These are phyloP conservation scores for Mugil cephalus DNA, from an alignment of 2,113 vertebrate genomes.

Conservation along the genomic window DNA sequence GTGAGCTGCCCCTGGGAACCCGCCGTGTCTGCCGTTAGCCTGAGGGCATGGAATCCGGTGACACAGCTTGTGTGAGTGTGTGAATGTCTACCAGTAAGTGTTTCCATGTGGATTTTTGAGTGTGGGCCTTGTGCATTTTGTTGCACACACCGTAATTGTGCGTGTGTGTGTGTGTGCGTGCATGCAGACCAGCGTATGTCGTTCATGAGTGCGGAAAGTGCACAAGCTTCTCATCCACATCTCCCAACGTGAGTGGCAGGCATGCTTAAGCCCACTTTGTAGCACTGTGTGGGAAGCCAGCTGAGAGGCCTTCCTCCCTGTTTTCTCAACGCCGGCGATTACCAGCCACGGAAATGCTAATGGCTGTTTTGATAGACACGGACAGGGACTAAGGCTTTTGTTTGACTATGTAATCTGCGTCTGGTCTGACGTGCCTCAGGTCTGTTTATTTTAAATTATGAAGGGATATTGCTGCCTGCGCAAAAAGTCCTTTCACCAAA, in stretches of 20 bases:
- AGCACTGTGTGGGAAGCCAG: conserved; percentile 70
- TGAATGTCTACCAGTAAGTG: conserved; percentile 41
- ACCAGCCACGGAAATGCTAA: conserved; percentile 81
- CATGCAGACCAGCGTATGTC: conserved; percentile 18
- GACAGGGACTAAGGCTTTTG: conserved; percentile 67
- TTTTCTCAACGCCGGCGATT: conserved; percentile 77
- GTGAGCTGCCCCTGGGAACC: conserved; percentile 67
- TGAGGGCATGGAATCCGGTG: conserved; percentile 56
- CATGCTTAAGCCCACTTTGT: conserved; percentile 46
- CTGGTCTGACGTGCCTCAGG: conserved; percentile 51
- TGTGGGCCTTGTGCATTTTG: conserved; percentile 10
- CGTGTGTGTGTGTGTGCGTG: neutral
- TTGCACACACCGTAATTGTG: neutral
- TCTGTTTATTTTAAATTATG: conserved; percentile 71
- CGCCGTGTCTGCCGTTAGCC: conserved; percentile 30
- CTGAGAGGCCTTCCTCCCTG: conserved; percentile 56
- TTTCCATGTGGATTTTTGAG: conserved; percentile 43
- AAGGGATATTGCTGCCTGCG: conserved; percentile 56
- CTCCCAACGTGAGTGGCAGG: conserved; percentile 50
- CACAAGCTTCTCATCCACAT: neutral
- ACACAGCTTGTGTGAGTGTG: conserved; percentile 45
- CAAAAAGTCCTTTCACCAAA: conserved; percentile 31
- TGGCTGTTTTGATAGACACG: conserved; percentile 77
- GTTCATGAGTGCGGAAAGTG: neutral
- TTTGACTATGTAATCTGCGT: conserved; percentile 76